Conservation (phyloP, 92 coral and sea anemone genomes). For the Zoanthus gigantus region DNA sequence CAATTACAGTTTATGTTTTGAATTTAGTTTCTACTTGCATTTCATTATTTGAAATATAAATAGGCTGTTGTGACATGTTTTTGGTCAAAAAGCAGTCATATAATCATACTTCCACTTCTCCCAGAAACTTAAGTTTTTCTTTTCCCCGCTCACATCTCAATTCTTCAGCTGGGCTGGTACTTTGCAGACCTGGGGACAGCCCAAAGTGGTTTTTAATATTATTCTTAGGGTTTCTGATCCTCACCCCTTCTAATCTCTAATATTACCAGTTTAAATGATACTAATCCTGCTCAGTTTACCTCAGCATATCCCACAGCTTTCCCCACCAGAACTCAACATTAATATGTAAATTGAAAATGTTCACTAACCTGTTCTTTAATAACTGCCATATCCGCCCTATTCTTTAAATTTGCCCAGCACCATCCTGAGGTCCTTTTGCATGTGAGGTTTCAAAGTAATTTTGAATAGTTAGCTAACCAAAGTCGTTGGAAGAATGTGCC, state of each 20-base stretch:
- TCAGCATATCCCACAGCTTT: not conserved
- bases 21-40: not conserved
- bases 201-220: not conserved
- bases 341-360: not conserved
- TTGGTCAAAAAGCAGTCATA: not conserved
- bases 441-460: not conserved
- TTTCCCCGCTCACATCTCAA: conserved; percentile 3
- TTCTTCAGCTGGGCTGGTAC: conserved; percentile 6
- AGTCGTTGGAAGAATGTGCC: conserved; percentile 29
- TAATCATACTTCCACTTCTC: not conserved
- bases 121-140: not conserved
- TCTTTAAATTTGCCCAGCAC: no score
- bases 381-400: no score
- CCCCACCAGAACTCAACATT: not conserved
- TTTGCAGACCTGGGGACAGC: conserved; percentile 9
- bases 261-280: conserved; percentile 4
- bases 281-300: not conserved
- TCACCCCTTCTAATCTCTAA: not conserved
- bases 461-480: not conserved
- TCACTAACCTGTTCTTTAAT: not conserved
- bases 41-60: no score
- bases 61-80: not conserved
- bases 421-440: not conserved
- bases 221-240: not conserved
- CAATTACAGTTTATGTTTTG: not conserved